phyloP scores from a whole-genome alignment of 2,797 vertebrate species.

The Megaceryle alcyon region DNA sequence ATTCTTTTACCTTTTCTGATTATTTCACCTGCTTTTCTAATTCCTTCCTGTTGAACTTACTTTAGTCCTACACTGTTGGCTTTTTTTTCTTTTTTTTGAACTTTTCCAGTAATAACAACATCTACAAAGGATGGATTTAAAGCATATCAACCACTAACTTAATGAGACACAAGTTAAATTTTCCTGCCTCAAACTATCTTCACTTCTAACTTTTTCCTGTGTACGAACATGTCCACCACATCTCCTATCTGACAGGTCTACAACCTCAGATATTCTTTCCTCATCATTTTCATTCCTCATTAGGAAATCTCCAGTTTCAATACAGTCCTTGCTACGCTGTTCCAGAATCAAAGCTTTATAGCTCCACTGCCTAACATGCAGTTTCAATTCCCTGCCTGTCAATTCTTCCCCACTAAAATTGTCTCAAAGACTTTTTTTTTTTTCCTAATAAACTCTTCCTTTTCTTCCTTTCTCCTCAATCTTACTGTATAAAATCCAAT shows the following conservation, averaged over 20 bases:
- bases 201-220: background rate
- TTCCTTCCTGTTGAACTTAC: background rate
- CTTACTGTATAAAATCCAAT: background rate
- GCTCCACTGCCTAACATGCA: background rate
- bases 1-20: background rate
- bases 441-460: background rate
- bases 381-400: background rate
- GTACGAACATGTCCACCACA: fast-evolving
- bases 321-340: background rate
- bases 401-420: background rate
- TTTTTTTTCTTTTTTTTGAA: background rate
- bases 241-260: background rate
- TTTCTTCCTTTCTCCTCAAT: background rate
- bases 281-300: background rate
- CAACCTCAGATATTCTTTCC: background rate
- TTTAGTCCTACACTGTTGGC: background rate
- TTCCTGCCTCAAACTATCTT: background rate
- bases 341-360: background rate
- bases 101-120: background rate
- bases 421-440: background rate
- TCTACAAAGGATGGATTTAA: background rate
- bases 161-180: fast-evolving
- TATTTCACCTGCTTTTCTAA: background rate
- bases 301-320: background rate
- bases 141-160: background rate